Percentiles rank a stretch among this genome's conserved stretches.
Evolutionary conservation across 2,797 vertebrate genomes (phyloP).

Genomic region (Iguana delicatissima): DNA sequence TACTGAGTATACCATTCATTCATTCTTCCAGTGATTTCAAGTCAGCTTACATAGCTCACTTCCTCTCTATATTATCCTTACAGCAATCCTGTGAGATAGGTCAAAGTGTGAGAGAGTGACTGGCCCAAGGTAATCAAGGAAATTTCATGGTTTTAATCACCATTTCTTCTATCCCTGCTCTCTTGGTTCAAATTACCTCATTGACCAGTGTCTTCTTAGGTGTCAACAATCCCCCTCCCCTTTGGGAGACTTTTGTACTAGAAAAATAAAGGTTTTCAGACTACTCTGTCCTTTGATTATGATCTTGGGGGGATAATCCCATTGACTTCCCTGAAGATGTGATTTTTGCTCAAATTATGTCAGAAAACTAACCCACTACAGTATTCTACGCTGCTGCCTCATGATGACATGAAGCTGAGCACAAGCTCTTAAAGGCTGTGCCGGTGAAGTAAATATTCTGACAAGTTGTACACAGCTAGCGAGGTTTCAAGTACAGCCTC

Average conservation of each 20-base stretch:
- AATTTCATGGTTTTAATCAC: neutral
- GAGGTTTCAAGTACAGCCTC: too few relatives aligned
- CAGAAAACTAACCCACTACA: too few relatives aligned
- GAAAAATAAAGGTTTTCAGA: neutral
- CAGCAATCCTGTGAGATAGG: neutral
- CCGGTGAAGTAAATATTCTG: too few relatives aligned
- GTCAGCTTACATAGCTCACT: neutral
- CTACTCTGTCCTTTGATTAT: neutral
- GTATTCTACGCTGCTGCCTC: too few relatives aligned
- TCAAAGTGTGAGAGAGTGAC: neutral
- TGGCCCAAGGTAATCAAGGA: neutral
- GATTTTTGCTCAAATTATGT: too few relatives aligned
- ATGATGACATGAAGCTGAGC: too few relatives aligned
- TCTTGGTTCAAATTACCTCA: neutral
- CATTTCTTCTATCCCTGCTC: neutral
- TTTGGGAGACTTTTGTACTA: neutral
- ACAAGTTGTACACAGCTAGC: too few relatives aligned
- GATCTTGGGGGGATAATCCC: neutral
- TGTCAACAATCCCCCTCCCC: neutral
- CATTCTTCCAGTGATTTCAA: neutral
- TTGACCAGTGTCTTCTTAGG: neutral
- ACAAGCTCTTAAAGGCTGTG: too few relatives aligned
- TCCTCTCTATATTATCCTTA: neutral
- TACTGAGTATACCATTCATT: neutral
- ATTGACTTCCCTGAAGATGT: neutral